These are phyloP conservation scores for Grantiella picta DNA, from an alignment of 2,113 vertebrate species.

Conservation along the genomic window DNA sequence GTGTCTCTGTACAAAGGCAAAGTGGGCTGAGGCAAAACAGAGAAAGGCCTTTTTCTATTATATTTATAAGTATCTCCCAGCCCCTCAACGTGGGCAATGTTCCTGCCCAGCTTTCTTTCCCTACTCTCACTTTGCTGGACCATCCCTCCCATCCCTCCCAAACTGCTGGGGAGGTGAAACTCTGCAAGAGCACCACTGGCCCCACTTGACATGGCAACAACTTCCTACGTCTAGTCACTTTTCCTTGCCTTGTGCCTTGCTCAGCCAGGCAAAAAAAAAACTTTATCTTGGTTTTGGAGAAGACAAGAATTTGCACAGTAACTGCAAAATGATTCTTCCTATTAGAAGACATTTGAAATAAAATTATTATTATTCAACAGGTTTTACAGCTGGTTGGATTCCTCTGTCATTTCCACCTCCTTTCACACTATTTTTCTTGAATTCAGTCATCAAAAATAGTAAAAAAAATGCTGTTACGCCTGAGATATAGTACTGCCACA, in stretches of 20 bases:
- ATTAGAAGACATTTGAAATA: not conserved
- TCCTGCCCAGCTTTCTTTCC: not conserved
- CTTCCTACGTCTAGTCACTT: not conserved
- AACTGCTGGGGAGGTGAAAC: rapidly evolving
- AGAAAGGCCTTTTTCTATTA: rapidly evolving
- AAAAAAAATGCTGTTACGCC: not conserved
- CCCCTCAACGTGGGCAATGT: not conserved
- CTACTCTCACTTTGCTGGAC: not conserved
- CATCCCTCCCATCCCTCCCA: not conserved
- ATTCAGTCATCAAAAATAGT: not conserved
- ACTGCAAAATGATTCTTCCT: not conserved
- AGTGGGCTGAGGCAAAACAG: not conserved
- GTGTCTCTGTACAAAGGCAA: not conserved
- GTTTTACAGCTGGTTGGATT: not conserved
- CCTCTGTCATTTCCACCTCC: not conserved
- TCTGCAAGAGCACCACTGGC: not conserved
- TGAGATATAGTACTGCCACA: not conserved
- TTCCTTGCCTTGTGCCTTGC: not conserved
- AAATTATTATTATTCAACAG: not conserved
- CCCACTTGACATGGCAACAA: not conserved
- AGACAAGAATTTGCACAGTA: not conserved
- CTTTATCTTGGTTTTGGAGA: not conserved
- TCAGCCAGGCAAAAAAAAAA: not conserved
- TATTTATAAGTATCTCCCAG: not conserved
- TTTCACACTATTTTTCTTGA: not conserved